Conservation (phyloP, 64 coral and sea anemone genomes). For the Montipora efflorescens region DNA sequence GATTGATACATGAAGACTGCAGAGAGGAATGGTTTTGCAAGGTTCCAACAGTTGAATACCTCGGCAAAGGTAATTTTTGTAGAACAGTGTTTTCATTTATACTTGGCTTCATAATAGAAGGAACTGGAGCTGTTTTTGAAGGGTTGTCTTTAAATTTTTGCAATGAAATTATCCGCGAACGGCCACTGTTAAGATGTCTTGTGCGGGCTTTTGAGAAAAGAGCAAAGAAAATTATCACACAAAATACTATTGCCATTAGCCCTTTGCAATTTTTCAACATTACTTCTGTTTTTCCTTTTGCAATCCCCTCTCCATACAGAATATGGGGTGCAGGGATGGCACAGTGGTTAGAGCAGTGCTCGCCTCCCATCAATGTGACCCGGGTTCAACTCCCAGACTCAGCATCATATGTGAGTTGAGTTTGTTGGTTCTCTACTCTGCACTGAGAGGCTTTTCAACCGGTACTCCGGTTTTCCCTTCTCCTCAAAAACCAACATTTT, state of each 20-base stretch:
- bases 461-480: too few relatives aligned
- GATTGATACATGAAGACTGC: neutral
- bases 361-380: too few relatives aligned
- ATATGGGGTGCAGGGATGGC: too few relatives aligned
- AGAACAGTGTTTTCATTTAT: neutral
- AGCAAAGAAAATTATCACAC: neutral
- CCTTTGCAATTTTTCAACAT: neutral
- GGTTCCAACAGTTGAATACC: neutral
- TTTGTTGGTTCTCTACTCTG: too few relatives aligned
- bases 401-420: too few relatives aligned
- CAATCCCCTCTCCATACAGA: too few relatives aligned
- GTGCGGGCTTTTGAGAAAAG: slow-evolving; percentile 17
- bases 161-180: neutral
- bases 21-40: neutral
- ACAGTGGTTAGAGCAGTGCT: too few relatives aligned
- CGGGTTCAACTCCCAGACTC: too few relatives aligned
- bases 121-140: slow-evolving; percentile 1
- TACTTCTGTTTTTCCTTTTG: too few relatives aligned
- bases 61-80: slow-evolving; percentile 22
- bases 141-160: neutral
- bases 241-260: neutral
- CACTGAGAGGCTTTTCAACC: too few relatives aligned
- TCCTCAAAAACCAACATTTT: too few relatives aligned
- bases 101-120: neutral
- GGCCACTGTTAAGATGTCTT: slow-evolving; percentile 5